Conservation (phyloP, 2,113 vertebrate genomes). For the Tautogolabrus adspersus region DNA sequence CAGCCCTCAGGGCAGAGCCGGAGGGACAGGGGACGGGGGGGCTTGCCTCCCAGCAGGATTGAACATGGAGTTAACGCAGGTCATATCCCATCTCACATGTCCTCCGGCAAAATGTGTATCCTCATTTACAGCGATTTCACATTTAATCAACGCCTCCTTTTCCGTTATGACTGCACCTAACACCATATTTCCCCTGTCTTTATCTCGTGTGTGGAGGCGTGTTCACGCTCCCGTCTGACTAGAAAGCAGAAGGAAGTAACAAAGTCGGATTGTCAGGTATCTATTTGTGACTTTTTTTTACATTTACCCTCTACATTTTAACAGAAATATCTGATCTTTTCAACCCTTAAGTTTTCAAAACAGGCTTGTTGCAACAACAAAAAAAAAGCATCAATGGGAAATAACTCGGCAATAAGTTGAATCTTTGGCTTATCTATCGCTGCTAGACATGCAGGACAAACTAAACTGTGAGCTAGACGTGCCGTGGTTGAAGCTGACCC, state of each 20-base stretch:
- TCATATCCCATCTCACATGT: slow-evolving; percentile 62
- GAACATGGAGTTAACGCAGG: slow-evolving; percentile 57
- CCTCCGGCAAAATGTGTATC: slow-evolving; percentile 55
- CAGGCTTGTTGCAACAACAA: too few relatives aligned
- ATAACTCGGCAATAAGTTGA: too few relatives aligned
- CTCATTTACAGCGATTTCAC: slow-evolving; percentile 39
- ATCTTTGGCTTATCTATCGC: too few relatives aligned
- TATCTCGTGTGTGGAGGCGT: slow-evolving; percentile 20
- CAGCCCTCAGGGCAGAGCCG: slow-evolving; percentile 59
- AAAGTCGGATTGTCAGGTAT: too few relatives aligned
- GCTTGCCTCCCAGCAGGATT: slow-evolving; percentile 46
- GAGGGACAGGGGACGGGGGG: slow-evolving; percentile 14
- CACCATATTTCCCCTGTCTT: not conserved
- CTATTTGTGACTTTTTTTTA: too few relatives aligned
- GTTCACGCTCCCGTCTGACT: slow-evolving; percentile 50
- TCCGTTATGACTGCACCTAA: slow-evolving; percentile 27
- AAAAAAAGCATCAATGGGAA: too few relatives aligned
- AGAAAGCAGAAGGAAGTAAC: slow-evolving; percentile 48
- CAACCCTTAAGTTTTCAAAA: too few relatives aligned
- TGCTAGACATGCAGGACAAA: too few relatives aligned
- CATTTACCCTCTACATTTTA: too few relatives aligned
- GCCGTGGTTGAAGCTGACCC: too few relatives aligned
- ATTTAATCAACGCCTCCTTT: slow-evolving; percentile 17
- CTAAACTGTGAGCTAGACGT: too few relatives aligned
- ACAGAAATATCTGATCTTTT: too few relatives aligned